Percentiles rank a stretch among this genome's conserved stretches.
Conservation (phyloP, 2,888 invertebrate genomes). For the Tiphia femorata region DNA sequence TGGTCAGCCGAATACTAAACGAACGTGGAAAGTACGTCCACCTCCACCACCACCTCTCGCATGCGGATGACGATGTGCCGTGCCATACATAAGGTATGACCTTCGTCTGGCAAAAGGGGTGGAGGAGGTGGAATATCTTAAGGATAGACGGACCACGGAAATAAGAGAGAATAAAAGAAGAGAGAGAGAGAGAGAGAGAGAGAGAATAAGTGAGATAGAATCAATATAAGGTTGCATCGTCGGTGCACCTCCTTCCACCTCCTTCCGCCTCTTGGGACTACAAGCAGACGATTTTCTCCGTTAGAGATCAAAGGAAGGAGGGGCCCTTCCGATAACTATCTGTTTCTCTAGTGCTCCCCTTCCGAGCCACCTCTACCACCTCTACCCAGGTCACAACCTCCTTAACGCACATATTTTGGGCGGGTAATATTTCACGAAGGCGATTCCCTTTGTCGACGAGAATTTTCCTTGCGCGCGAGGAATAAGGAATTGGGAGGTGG, state of each 20-base stretch:
- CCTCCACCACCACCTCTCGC: too few relatives aligned
- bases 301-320: slow-evolving; percentile 61
- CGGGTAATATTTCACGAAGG: slow-evolving; percentile 62
- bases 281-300: slow-evolving; percentile 62
- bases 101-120: slow-evolving; percentile 42
- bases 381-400: slow-evolving; percentile 29
- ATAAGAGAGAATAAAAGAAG: slow-evolving; percentile 26
- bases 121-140: slow-evolving; percentile 8
- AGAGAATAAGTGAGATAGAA: slow-evolving; percentile 37
- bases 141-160: slow-evolving; percentile 2
- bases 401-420: slow-evolving; percentile 42
- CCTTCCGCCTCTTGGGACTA: too few relatives aligned
- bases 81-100: slow-evolving; percentile 67
- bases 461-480: slow-evolving; percentile 44
- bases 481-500: slow-evolving; percentile 43
- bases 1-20: slow-evolving; percentile 68
- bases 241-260: slow-evolving; percentile 34
- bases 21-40: slow-evolving; percentile 52
- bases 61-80: slow-evolving; percentile 55
- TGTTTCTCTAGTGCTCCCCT: neutral
- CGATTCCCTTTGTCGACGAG: slow-evolving; percentile 51
- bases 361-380: neutral
- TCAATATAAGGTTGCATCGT: slow-evolving; percentile 52
- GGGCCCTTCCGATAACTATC: slow-evolving; percentile 13
- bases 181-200: neutral